Evolutionary conservation across 2,888 invertebrate genomes (phyloP), one percentile per base, ranked within the genome.

Genomic region (Hecatera dysodea): DNA sequence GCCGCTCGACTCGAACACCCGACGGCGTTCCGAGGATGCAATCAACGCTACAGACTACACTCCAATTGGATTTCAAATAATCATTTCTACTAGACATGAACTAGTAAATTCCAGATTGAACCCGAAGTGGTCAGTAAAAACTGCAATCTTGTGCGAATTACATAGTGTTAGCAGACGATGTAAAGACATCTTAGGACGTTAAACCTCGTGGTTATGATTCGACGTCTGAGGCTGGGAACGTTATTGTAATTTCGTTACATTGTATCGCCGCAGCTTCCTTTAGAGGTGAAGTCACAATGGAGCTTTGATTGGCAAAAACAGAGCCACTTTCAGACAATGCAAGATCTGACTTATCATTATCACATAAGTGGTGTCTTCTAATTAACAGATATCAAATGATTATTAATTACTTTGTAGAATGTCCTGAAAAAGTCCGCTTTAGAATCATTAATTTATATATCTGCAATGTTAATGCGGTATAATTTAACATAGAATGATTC

Each of bases 21-120:
- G 62, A 50, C 53, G 53, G 63, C 64, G 57, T 53, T 71, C 62
- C 39, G 70, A 76, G 81, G 85, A 86, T 80, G 84, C 84, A 86
- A 88, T 88, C 86, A 86, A 75, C 82, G 75, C 78, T 62, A 75
- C 64, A 62, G 59, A 76, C 74, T 68, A 73, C 70, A 76, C 65
- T 78, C 81, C 83, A 82, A 89, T 86, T 87, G 83, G 74, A 87
- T 90, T 89, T 81, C 75, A 78, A 81, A 81, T 75, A 80, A 84
- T 85, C 82, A 85, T 80, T 72, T 75, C 73, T 74, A 79, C 65
- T 62, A 59, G 70, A 82, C 64, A 69, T 55, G 67, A 79, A 75
- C 76, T 67, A 69, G 61, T 72, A 57, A 75, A 72, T 68, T 69
- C 66, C 60, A 76, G 74, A 76, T 78, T 71, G 70, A 73, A 67